These are phyloP conservation scores for Lethrus apterus DNA, from an alignment of 1,140 invertebrate genomes.

Conservation along the genomic window DNA sequence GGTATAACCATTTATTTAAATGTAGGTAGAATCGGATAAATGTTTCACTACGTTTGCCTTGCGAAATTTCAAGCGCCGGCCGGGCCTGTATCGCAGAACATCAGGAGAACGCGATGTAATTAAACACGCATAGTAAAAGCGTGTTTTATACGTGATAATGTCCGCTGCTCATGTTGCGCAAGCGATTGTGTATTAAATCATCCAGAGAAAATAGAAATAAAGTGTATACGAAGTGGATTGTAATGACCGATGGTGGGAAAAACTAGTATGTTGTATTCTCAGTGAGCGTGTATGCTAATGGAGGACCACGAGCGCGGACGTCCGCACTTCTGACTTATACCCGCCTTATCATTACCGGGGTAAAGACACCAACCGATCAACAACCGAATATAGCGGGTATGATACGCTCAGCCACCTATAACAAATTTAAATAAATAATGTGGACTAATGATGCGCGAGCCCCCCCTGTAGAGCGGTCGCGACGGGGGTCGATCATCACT, in stretches of 20 bases:
- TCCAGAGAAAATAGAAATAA: slow-evolving; percentile 31
- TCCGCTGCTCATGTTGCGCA: slow-evolving; percentile 29
- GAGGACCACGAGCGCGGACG: slow-evolving; percentile 17
- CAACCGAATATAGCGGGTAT: too few relatives aligned
- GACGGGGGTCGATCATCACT: slow-evolving; percentile 4
- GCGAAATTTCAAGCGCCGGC: too few relatives aligned
- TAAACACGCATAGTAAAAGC: slow-evolving; percentile 29
- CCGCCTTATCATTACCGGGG: slow-evolving; percentile 9
- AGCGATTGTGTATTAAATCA: slow-evolving; percentile 36
- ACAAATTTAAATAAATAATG: slow-evolving; percentile 13
- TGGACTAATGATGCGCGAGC: slow-evolving; percentile 3
- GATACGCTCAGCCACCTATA: slow-evolving; percentile 6
- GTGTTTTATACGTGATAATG: slow-evolving; percentile 31
- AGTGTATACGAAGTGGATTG: slow-evolving; percentile 23
- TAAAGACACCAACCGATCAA: slow-evolving; percentile 10
- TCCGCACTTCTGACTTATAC: slow-evolving; percentile 14
- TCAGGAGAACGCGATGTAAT: slow-evolving; percentile 18
- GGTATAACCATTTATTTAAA: too few relatives aligned
- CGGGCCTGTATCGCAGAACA: too few relatives aligned
- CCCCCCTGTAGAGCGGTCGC: slow-evolving; percentile 4
- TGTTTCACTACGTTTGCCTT: too few relatives aligned
- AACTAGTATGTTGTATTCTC: slow-evolving; percentile 36
- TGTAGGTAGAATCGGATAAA: too few relatives aligned
- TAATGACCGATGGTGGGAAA: slow-evolving; percentile 37
- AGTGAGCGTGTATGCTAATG: slow-evolving; percentile 28